A percentile compares a stretch with the other conserved stretches of the same genome.
These are phyloP conservation scores for Andricus grossulariae DNA, from an alignment of 1,140 invertebrate species.

Conservation along the genomic window DNA sequence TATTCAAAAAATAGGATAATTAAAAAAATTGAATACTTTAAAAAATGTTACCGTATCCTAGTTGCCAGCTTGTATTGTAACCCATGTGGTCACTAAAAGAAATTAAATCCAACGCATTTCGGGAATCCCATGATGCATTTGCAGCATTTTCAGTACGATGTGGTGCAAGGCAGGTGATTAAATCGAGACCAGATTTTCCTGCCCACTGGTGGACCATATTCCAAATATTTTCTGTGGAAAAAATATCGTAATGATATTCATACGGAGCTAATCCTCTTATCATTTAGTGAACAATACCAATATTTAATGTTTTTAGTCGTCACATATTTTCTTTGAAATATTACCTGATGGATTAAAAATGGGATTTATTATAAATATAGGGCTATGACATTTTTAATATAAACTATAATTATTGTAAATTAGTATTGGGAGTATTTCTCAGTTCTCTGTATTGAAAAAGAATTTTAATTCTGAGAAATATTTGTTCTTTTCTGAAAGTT, in stretches of 20 bases:
- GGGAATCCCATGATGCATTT: constrained; percentile 74
- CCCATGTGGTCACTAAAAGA: constrained; percentile 77
- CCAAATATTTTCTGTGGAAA: constrained; percentile 63
- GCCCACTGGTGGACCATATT: constrained; percentile 63
- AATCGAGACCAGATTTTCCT: constrained; percentile 58
- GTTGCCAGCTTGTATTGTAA: constrained; percentile 79
- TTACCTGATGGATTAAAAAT: too few species aligned
- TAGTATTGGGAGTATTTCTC: too few species aligned
- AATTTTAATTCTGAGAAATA: too few species aligned
- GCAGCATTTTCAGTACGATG: constrained; percentile 35
- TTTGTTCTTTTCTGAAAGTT: too few species aligned
- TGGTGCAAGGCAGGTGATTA: constrained; percentile 62
- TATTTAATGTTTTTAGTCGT: neutral
- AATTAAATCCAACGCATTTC: constrained; percentile 75
- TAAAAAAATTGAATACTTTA: too few species aligned
- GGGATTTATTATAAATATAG: too few species aligned
- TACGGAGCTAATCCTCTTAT: too few species aligned
- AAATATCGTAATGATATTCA: neutral
- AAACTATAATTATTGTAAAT: too few species aligned
- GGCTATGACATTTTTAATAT: too few species aligned
- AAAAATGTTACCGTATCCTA: constrained; percentile 79
- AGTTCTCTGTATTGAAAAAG: too few species aligned
- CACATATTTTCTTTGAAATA: too few species aligned
- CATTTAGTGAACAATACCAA: neutral
- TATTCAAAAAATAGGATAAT: too few species aligned